Percentiles rank a stretch among this genome's conserved stretches.
phyloP scores from a whole-genome alignment of 1,140 invertebrate species.

The Caenorhabditis inopinata region DNA sequence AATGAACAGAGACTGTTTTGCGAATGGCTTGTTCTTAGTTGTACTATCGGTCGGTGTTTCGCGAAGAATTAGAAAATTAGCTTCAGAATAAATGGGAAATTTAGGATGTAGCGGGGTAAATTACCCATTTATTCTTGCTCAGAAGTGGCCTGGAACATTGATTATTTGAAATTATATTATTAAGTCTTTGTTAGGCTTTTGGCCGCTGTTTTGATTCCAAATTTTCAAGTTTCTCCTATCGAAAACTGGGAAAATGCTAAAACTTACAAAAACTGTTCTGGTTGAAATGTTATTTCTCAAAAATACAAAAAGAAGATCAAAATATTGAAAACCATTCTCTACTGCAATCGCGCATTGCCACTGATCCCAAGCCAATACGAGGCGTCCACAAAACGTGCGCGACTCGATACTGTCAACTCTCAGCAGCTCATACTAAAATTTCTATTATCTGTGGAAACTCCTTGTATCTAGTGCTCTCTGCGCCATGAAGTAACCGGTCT shows the following conservation, averaged over 20 bases:
- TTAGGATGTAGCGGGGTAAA: background rate
- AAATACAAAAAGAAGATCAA: too few species aligned
- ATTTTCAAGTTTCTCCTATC: too few species aligned
- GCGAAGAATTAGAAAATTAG: background rate
- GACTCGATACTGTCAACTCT: slow-evolving; percentile 13
- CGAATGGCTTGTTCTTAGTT: background rate
- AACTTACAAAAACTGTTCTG: too few species aligned
- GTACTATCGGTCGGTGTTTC: background rate
- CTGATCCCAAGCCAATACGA: background rate
- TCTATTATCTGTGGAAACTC: background rate
- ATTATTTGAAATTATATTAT: too few species aligned
- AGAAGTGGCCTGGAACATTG: too few species aligned
- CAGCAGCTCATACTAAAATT: background rate
- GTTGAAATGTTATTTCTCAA: too few species aligned
- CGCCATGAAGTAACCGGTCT: slow-evolving; percentile 16
- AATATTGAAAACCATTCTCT: background rate
- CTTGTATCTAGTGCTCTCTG: background rate
- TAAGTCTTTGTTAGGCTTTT: too few species aligned
- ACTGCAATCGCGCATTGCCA: background rate
- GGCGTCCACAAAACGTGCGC: background rate
- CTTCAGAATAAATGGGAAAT: background rate
- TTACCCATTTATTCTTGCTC: too few species aligned
- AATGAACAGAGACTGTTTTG: background rate
- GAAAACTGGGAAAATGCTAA: too few species aligned
- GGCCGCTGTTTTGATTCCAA: too few species aligned